Evolutionary conservation across 2,797 vertebrate species (phyloP).

Genomic region (Streptopelia turtur): DNA sequence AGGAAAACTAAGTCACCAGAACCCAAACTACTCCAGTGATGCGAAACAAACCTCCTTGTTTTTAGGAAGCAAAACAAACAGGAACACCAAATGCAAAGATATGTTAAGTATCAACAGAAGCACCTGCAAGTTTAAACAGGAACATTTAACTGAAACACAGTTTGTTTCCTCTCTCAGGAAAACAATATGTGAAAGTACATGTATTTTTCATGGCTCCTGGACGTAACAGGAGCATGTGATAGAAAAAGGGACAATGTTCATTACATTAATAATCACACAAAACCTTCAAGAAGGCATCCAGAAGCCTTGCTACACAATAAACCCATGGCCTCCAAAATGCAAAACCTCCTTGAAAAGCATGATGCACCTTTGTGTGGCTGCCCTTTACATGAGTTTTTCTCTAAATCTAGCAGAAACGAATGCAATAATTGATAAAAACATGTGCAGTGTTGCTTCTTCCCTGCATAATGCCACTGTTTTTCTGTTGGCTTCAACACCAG

Average conservation of each 20-base stretch:
- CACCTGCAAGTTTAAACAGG: slow-evolving; percentile 9
- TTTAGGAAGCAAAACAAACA: background rate
- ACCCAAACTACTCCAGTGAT: background rate
- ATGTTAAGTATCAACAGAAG: background rate
- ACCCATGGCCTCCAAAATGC: rapidly evolving
- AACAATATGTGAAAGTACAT: background rate
- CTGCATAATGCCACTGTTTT: background rate
- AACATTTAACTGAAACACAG: background rate
- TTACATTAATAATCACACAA: background rate
- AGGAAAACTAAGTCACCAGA: background rate
- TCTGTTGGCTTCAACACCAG: background rate
- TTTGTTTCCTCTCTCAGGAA: background rate
- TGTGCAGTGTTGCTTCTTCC: background rate
- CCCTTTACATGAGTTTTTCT: background rate
- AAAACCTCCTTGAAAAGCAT: background rate
- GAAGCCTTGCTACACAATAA: background rate
- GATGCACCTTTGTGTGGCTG: background rate
- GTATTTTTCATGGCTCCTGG: background rate
- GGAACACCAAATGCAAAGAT: background rate
- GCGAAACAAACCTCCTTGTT: background rate
- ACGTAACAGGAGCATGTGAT: rapidly evolving
- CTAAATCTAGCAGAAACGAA: background rate
- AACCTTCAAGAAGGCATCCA: background rate
- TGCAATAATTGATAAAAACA: background rate
- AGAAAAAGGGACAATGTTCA: background rate